Evolutionary conservation across 2,113 vertebrate species (phyloP).

Genomic region (Pseudopipra pipra): DNA sequence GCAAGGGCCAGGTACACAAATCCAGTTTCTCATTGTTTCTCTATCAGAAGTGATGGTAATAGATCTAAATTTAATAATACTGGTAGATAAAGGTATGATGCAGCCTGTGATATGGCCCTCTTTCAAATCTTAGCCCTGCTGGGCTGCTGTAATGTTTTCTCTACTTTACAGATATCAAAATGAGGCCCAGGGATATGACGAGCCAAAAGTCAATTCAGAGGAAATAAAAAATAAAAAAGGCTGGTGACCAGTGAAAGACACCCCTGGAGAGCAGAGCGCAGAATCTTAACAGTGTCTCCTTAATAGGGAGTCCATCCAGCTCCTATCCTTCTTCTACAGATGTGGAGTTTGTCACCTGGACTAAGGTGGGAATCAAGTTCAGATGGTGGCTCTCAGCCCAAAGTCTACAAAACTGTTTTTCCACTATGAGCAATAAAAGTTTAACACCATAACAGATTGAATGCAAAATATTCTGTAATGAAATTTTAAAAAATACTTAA

Average conservation of each 20-base stretch:
- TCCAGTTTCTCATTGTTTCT: neutral
- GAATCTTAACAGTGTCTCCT: neutral
- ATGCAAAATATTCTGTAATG: neutral
- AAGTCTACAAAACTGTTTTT: neutral
- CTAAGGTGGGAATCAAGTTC: neutral
- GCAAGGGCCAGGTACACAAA: neutral
- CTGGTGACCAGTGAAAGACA: accelerated
- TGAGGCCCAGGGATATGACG: neutral
- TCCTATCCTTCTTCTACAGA: neutral
- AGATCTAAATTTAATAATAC: neutral
- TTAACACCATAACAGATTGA: accelerated
- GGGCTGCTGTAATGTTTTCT: neutral
- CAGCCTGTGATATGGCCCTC: neutral
- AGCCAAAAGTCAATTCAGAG: neutral
- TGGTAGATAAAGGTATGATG: neutral
- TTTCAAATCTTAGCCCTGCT: neutral
- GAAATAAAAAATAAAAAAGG: neutral
- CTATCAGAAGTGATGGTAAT: neutral
- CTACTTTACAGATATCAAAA: neutral
- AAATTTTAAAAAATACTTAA: neutral
- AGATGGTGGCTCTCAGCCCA: neutral
- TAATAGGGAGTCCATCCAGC: neutral
- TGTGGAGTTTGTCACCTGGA: accelerated
- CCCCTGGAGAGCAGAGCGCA: accelerated
- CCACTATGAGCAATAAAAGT: too few species aligned